A percentile compares a stretch with the other conserved stretches of the same genome.
These are phyloP conservation scores for Collichthys lucidus DNA, from an alignment of 2,113 vertebrate genomes.

Conservation along the genomic window DNA sequence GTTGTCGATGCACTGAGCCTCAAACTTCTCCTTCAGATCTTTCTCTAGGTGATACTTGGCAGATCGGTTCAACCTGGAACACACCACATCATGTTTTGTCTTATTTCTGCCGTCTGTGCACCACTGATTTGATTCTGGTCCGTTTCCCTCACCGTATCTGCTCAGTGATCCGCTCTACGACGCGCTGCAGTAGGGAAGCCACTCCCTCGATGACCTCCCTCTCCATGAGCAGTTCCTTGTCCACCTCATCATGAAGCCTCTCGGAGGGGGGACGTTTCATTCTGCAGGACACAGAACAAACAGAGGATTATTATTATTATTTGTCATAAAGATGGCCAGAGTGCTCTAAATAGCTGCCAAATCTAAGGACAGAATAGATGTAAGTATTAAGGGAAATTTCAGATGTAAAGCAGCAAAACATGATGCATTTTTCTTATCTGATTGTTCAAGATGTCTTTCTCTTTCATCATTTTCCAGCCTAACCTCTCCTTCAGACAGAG, in stretches of 20 bases:
- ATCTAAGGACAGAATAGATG: background rate
- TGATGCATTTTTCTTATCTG: background rate
- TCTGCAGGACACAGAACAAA: constrained; percentile 74
- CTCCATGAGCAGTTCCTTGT: constrained; percentile 89
- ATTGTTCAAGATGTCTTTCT: background rate
- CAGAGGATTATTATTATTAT: too few relatives aligned
- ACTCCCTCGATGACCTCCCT: constrained; percentile 82
- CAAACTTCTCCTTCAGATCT: constrained; percentile 90
- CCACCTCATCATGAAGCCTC: constrained; percentile 87
- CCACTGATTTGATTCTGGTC: background rate
- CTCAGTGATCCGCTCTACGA: constrained; percentile 87
- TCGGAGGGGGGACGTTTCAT: constrained; percentile 85
- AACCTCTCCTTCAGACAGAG: constrained; percentile 91
- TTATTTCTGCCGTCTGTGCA: background rate
- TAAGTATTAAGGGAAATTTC: background rate
- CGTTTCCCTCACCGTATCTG: constrained; percentile 88
- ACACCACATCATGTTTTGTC: background rate
- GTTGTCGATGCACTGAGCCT: constrained; percentile 88
- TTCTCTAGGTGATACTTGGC: constrained; percentile 90
- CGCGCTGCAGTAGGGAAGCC: constrained; percentile 83
- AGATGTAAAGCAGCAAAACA: background rate
- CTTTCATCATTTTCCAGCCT: background rate
- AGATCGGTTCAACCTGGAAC: constrained; percentile 87
- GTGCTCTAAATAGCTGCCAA: too few relatives aligned
- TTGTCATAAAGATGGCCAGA: too few relatives aligned